Evolutionary conservation across 2,797 vertebrate species (phyloP).

Genomic region (Pantherophis vulpinus): DNA sequence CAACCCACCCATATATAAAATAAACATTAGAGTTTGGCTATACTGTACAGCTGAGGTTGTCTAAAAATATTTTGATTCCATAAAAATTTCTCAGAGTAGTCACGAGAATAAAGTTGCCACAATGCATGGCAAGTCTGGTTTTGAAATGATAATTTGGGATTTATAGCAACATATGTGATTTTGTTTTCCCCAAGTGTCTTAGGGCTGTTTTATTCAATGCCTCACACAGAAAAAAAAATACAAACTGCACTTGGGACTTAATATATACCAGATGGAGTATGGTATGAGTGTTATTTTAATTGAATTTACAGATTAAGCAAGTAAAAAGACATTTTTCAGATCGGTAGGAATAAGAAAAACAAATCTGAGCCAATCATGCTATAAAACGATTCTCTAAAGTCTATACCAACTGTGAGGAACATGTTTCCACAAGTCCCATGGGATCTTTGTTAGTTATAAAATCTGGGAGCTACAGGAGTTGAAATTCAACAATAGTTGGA

Average conservation of each 20-base stretch:
- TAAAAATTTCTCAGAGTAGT: background rate
- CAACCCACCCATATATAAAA: background rate
- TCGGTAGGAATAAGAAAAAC: background rate
- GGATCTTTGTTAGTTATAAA: background rate
- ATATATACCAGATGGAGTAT: background rate
- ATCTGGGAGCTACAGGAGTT: background rate
- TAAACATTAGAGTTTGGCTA: background rate
- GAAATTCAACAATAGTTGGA: background rate
- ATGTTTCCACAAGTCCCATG: background rate
- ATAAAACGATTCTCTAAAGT: background rate
- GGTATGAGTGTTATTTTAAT: background rate
- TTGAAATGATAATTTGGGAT: background rate
- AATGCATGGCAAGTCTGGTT: background rate
- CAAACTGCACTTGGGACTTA: background rate
- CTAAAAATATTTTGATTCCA: background rate
- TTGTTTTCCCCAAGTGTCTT: background rate
- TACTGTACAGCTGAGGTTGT: background rate
- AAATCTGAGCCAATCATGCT: background rate
- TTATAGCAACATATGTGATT: background rate
- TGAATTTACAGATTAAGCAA: background rate
- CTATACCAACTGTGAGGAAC: background rate
- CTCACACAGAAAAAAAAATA: background rate
- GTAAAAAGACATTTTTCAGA: background rate
- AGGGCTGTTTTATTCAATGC: background rate
- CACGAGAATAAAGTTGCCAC: background rate